Evolutionary conservation across 1,140 invertebrate genomes (phyloP).

Genomic region (Hypothenemus hampei): DNA sequence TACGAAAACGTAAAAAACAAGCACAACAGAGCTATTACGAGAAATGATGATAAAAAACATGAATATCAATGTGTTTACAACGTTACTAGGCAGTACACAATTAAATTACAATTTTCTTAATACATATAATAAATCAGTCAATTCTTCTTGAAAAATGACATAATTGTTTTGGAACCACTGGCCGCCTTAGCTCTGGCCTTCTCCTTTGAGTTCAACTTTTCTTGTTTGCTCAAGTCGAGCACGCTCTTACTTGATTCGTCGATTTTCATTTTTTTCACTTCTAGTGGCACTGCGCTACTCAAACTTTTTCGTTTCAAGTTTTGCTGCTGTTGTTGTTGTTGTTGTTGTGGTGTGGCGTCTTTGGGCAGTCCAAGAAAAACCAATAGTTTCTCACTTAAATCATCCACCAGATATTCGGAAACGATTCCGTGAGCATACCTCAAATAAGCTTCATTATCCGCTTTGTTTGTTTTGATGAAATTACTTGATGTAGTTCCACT

Average conservation of each 20-base stretch:
- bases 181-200: conserved; percentile 68
- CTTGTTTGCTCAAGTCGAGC: conserved; percentile 39
- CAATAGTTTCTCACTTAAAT: conserved; percentile 56
- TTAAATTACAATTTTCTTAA: no score
- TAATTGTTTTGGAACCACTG: conserved; percentile 66
- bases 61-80: no score
- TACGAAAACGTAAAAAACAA: no score
- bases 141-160: conserved; percentile 63
- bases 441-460: conserved; percentile 54
- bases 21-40: no score
- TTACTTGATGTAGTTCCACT: conserved; percentile 65
- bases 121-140: conserved; percentile 27
- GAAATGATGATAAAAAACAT: no score
- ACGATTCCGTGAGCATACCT: conserved; percentile 65
- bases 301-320: conserved; percentile 56
- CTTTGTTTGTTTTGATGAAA: conserved; percentile 51
- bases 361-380: conserved; percentile 58
- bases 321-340: no score
- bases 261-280: conserved; percentile 44
- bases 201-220: conserved; percentile 56
- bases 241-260: conserved; percentile 37
- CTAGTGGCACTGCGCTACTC: conserved; percentile 26
- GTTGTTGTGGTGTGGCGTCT: conserved; percentile 48
- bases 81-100: no score
- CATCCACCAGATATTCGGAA: conserved; percentile 63